Percentiles rank a stretch among this genome's conserved stretches.
These are phyloP conservation scores for Achlya flavicornis DNA, from an alignment of 2,888 invertebrate genomes.

Conservation along the genomic window DNA sequence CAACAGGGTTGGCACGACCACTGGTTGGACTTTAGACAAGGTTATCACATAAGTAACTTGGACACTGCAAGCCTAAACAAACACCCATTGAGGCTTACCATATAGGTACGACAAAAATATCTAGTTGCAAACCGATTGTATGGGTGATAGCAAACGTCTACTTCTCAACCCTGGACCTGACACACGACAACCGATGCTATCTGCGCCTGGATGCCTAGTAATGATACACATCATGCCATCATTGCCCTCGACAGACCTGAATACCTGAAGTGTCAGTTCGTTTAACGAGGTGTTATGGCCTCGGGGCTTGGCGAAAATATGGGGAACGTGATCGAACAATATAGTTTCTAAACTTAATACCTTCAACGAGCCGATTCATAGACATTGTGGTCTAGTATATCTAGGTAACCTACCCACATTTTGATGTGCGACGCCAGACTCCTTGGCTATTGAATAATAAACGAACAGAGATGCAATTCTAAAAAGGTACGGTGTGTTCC, in stretches of 20 bases:
- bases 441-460: neutral
- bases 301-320: conserved; percentile 3
- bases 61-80: neutral
- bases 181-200: conserved; percentile 3
- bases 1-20: neutral
- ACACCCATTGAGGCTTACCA: conserved; percentile 9
- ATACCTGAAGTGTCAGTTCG: conserved; percentile 2
- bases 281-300: conserved; percentile 6
- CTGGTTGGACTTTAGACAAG: neutral
- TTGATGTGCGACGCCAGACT: neutral
- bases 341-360: neutral
- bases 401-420: neutral
- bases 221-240: conserved; percentile 36
- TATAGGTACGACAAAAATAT: conserved; percentile 6
- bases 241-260: conserved; percentile 9
- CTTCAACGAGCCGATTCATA: neutral
- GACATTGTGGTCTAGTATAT: neutral
- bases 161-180: neutral
- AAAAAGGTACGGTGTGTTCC: neutral
- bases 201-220: conserved; percentile 16
- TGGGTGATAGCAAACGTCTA: conserved; percentile 30
- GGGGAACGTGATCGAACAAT: neutral
- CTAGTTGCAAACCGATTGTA: conserved; percentile 22
- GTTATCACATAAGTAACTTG: neutral
- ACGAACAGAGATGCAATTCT: neutral